These are phyloP conservation scores for Bombus sylvicola DNA, from an alignment of 1,140 invertebrate species.

Conservation along the genomic window DNA sequence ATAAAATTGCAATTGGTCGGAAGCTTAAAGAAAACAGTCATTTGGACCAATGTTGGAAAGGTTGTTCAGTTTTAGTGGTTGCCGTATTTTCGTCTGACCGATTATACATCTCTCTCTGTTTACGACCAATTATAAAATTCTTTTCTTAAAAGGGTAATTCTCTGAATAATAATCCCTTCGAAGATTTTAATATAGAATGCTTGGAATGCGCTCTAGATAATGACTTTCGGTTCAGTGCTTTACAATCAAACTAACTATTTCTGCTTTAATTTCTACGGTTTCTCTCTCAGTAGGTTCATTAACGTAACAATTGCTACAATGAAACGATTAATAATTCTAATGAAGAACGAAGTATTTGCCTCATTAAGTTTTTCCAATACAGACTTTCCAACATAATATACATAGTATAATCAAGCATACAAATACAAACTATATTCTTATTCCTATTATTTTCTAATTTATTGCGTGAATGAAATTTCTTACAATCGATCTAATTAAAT, in stretches of 20 bases:
- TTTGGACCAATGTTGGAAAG: no score
- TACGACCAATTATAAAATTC: background rate
- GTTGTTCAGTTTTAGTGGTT: no score
- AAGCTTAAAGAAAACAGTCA: no score
- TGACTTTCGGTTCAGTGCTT: background rate
- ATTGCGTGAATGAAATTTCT: background rate
- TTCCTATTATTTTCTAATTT: background rate
- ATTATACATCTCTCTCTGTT: background rate
- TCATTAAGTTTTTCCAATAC: background rate
- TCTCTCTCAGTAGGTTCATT: background rate
- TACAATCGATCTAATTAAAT: background rate
- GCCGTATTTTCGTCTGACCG: no score
- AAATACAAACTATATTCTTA: no score
- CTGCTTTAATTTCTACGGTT: background rate
- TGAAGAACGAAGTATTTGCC: background rate
- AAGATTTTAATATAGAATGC: background rate
- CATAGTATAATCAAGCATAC: no score
- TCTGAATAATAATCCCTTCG: background rate
- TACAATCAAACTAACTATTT: background rate
- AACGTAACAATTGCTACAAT: background rate
- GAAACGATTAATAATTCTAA: background rate
- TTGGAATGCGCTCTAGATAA: background rate
- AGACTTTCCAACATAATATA: background rate
- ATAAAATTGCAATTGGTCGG: no score
- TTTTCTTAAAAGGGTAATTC: background rate